Percentiles rank a stretch among this genome's conserved stretches.
These are phyloP conservation scores for Cantharis lateralis DNA, from an alignment of 2,888 invertebrate species.

Conservation along the genomic window DNA sequence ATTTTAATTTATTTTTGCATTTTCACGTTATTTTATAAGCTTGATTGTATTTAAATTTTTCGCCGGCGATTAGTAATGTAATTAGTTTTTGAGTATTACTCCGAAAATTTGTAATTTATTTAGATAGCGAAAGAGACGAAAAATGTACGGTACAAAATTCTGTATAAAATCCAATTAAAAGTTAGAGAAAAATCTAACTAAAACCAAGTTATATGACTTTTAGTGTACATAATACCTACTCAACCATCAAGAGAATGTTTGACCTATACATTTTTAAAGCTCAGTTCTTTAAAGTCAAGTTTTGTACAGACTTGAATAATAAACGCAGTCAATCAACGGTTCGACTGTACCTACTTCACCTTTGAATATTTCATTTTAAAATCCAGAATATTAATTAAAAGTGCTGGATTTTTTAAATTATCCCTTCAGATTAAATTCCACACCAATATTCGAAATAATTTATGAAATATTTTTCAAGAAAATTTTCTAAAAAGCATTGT, in stretches of 20 bases:
- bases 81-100: background rate
- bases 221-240: background rate
- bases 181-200: background rate
- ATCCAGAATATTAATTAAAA: background rate
- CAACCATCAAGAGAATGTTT: background rate
- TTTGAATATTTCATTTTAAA: background rate
- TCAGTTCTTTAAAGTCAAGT: background rate
- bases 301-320: background rate
- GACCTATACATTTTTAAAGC: background rate
- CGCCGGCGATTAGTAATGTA: no score
- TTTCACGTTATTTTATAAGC: no score
- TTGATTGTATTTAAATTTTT: no score
- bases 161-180: background rate
- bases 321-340: background rate
- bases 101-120: background rate
- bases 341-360: background rate
- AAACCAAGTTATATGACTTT: background rate
- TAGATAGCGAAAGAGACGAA: background rate
- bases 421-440: background rate
- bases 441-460: background rate
- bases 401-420: background rate
- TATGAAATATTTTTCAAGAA: background rate
- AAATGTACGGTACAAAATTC: background rate
- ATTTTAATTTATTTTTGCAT: no score
- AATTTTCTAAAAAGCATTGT: background rate